phyloP scores from a whole-genome alignment of 2,797 vertebrate genomes.

The Schizothorax lantsangensis region DNA sequence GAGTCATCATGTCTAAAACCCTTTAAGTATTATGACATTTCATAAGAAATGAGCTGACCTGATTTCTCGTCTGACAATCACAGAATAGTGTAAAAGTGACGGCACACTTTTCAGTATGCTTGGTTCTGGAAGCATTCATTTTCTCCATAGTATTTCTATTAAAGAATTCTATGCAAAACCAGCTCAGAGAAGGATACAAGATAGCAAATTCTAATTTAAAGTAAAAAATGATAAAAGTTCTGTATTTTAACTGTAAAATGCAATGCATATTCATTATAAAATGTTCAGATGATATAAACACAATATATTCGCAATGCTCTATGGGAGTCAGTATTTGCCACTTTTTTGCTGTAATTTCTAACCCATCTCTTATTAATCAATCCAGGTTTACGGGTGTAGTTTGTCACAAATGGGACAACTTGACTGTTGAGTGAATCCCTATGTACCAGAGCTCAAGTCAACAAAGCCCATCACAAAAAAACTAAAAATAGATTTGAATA shows the following conservation, averaged over 20 bases:
- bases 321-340: neutral
- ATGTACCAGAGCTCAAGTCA: neutral
- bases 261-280: neutral
- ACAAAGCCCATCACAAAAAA: neutral
- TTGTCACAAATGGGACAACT: neutral
- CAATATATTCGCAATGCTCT: neutral
- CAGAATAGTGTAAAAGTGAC: neutral
- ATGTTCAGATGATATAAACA: neutral
- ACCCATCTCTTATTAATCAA: neutral
- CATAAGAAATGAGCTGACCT: slow-evolving; percentile 1
- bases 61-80: slow-evolving; percentile 8
- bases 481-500: neutral
- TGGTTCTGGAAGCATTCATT: neutral
- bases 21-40: neutral
- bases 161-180: neutral
- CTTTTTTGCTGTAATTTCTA: neutral
- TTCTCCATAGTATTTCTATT: neutral
- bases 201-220: neutral
- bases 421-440: neutral
- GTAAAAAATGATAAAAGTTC: neutral
- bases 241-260: neutral
- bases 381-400: neutral
- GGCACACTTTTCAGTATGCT: neutral
- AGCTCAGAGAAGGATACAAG: neutral
- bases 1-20: neutral